Percentiles rank a stretch among this genome's conserved stretches.
These are phyloP conservation scores for Campylomormyrus tamandua DNA, from an alignment of 2,113 vertebrate species.

Conservation along the genomic window DNA sequence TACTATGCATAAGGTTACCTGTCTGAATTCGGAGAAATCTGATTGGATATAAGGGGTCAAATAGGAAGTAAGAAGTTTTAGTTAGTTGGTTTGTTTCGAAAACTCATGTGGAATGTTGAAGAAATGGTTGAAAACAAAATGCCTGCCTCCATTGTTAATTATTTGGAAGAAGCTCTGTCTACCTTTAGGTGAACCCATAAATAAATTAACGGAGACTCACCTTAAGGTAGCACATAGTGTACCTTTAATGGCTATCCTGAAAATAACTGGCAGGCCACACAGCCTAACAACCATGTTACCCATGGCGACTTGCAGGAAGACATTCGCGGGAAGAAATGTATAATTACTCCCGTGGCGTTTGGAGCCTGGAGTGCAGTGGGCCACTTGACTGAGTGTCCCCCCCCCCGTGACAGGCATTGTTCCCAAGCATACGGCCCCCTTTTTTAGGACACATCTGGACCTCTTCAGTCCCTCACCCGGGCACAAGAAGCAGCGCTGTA, in stretches of 20 bases:
- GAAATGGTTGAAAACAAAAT: background rate
- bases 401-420: background rate
- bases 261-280: background rate
- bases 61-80: background rate
- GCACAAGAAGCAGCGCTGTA: background rate
- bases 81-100: background rate
- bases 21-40: background rate
- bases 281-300: background rate
- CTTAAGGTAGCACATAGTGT: background rate
- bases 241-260: background rate
- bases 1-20: background rate
- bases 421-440: background rate
- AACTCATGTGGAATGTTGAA: background rate
- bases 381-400: background rate
- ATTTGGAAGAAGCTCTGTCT: background rate
- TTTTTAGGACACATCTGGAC: background rate
- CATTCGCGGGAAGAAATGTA: background rate
- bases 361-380: background rate
- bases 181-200: background rate
- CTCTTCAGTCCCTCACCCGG: background rate
- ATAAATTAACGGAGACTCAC: background rate
- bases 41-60: background rate
- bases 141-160: background rate
- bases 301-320: background rate
- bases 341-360: background rate